Conservation (phyloP, 2,888 invertebrate species). For the Phaonia tiefii region DNA sequence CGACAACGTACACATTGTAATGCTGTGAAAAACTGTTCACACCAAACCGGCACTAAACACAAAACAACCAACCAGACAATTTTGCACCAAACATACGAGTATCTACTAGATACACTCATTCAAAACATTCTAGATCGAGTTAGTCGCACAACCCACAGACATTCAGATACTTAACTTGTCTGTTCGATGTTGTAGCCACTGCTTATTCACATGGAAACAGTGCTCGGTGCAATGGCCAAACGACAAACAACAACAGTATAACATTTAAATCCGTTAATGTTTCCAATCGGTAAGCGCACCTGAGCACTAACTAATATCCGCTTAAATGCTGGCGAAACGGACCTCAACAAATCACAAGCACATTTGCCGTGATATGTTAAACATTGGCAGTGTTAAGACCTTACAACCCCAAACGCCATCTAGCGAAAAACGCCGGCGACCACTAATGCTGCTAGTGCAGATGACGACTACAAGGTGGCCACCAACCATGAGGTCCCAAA, state of each 20-base stretch:
- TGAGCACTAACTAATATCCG: constrained; percentile 35
- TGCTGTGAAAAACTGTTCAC: constrained; percentile 42
- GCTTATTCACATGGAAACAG: constrained; percentile 18
- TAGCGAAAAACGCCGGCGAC: neutral
- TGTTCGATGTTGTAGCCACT: no score
- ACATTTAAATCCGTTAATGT: constrained; percentile 42
- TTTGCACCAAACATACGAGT: no score
- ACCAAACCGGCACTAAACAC: constrained; percentile 54
- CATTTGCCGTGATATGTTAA: constrained; percentile 6
- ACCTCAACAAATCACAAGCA: neutral
- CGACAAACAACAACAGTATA: constrained; percentile 22
- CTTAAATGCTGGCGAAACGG: neutral
- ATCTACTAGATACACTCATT: no score
- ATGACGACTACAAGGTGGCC: neutral
- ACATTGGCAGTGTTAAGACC: constrained; percentile 35
- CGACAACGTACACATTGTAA: neutral
- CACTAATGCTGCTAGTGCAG: neutral
- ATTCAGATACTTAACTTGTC: neutral
- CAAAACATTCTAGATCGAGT: no score
- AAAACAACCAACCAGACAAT: neutral
- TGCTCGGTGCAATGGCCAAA: constrained; percentile 21
- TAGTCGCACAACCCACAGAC: constrained; percentile 20
- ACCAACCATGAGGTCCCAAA: neutral
- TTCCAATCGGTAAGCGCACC: constrained; percentile 41
- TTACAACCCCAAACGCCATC: constrained; percentile 45